Conservation (phyloP, 2,888 invertebrate genomes). For the Plemyria rubiginata region DNA sequence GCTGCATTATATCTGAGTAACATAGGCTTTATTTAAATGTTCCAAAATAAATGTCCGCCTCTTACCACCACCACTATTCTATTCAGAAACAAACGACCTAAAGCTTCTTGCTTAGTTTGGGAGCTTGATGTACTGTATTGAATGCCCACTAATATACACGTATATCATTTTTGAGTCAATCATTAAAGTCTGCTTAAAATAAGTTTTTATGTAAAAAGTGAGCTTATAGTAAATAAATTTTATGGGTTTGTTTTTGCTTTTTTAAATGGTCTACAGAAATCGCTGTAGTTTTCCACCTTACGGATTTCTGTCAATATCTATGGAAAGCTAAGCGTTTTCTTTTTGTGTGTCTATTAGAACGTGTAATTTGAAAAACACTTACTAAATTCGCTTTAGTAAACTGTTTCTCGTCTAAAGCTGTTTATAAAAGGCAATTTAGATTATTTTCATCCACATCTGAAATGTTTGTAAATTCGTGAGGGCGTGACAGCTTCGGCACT, state of each 20-base stretch:
- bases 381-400: not conserved
- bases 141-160: too few relatives aligned
- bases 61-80: too few relatives aligned
- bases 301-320: not conserved
- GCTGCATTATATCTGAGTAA: too few relatives aligned
- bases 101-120: too few relatives aligned
- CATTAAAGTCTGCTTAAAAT: too few relatives aligned
- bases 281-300: not conserved
- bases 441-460: slow-evolving; percentile 21
- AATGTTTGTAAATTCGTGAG: slow-evolving; percentile 34
- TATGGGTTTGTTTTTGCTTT: not conserved
- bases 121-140: too few relatives aligned
- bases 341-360: not conserved
- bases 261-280: not conserved
- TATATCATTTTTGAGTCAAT: too few relatives aligned
- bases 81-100: too few relatives aligned
- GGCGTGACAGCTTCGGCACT: slow-evolving; percentile 59
- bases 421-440: slow-evolving; percentile 16
- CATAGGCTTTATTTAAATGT: too few relatives aligned
- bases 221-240: not conserved
- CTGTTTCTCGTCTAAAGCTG: slow-evolving; percentile 2
- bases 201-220: too few relatives aligned
- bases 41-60: too few relatives aligned
- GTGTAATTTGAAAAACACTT: not conserved
- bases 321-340: slow-evolving; percentile 1